These are phyloP conservation scores for Vandiemenella viatica DNA, from an alignment of 2,888 invertebrate species.

Conservation along the genomic window DNA sequence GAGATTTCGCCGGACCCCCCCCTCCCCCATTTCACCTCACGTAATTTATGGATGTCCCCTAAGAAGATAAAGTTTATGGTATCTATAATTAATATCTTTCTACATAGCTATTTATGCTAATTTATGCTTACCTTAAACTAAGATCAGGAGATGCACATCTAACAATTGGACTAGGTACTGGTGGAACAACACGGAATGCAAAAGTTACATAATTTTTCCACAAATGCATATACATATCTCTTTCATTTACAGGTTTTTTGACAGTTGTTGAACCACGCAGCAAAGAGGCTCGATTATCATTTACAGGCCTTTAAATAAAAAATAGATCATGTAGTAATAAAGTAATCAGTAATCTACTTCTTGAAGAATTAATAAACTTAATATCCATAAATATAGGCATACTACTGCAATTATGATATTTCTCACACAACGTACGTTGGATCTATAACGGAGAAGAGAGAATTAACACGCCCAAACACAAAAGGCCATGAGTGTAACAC, in stretches of 20 bases:
- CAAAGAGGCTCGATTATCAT: slow-evolving; percentile 89
- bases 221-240: slow-evolving; percentile 87
- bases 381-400: not conserved
- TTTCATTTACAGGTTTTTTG: slow-evolving; percentile 80
- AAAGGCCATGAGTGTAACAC: slow-evolving; percentile 91
- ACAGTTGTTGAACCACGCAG: slow-evolving; percentile 75
- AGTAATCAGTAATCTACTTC: not conserved
- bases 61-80: no score
- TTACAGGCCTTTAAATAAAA: slow-evolving; percentile 59
- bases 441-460: slow-evolving; percentile 85
- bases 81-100: no score
- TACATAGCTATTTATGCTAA: no score
- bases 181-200: slow-evolving; percentile 91
- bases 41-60: no score
- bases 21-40: no score
- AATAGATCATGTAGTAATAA: no score
- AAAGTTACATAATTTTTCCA: slow-evolving; percentile 97
- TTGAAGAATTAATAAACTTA: slow-evolving; percentile 3
- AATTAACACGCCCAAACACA: slow-evolving; percentile 77
- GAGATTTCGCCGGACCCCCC: no score
- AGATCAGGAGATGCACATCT: slow-evolving; percentile 88
- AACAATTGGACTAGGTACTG: slow-evolving; percentile 70
- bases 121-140: slow-evolving; percentile 66
- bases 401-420: not conserved
- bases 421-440: slow-evolving; percentile 56